phyloP scores from a whole-genome alignment of 2,113 vertebrate genomes.

The Engystomops pustulosus region DNA sequence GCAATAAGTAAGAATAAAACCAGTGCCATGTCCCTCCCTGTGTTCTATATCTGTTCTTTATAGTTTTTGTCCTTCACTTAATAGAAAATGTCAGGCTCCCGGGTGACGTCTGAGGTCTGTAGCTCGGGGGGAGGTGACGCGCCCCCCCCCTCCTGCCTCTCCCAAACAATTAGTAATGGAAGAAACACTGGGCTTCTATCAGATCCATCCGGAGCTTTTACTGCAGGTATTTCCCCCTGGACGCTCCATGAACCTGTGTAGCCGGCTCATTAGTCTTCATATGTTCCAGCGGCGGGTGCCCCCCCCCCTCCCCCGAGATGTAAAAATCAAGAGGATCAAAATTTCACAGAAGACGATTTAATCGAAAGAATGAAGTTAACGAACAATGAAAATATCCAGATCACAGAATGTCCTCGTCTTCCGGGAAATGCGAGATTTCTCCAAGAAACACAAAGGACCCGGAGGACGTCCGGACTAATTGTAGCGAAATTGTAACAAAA shows the following conservation, averaged over 20 bases:
- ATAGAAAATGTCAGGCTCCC: constrained; percentile 13
- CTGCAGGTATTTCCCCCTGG: constrained; percentile 33
- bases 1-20: too few relatives aligned
- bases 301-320: constrained; percentile 11
- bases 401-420: not conserved
- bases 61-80: constrained; percentile 11
- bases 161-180: constrained; percentile 29
- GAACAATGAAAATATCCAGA: constrained; percentile 23
- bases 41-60: not conserved
- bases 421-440: not conserved
- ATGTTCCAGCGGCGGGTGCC: too few relatives aligned
- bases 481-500: too few relatives aligned
- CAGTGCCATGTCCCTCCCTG: not conserved
- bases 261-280: constrained; percentile 20
- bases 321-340: not conserved
- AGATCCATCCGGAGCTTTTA: constrained; percentile 15
- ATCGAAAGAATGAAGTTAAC: not conserved
- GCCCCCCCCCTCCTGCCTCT: not conserved
- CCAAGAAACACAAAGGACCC: too few relatives aligned
- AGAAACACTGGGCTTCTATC: not conserved
- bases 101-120: not conserved
- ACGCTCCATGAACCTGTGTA: not conserved
- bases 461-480: too few relatives aligned
- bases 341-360: constrained; percentile 8
- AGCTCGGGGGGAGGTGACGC: not conserved